Evolutionary conservation across 2,797 vertebrate species (phyloP).

Genomic region (Staurois parvus): DNA sequence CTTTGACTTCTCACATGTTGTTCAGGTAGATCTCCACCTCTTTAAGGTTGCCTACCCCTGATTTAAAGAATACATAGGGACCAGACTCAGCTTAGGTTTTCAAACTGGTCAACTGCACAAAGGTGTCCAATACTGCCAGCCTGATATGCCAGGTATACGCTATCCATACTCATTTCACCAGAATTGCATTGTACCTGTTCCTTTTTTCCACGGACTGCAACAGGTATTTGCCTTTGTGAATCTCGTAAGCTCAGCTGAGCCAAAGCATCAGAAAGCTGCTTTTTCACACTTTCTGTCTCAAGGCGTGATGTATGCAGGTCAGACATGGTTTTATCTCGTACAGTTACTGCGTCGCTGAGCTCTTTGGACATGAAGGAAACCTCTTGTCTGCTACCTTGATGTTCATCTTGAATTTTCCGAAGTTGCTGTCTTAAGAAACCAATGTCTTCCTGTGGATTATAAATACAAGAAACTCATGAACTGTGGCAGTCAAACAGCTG

Average conservation of each 20-base stretch:
- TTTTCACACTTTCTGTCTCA: conserved; percentile 87
- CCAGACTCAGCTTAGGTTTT: too few species aligned
- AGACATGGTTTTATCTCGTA: conserved; percentile 92
- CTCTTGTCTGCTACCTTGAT: conserved; percentile 92
- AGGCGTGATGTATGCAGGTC: conserved; percentile 91
- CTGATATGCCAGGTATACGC: too few species aligned
- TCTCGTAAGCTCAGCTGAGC: conserved; percentile 79
- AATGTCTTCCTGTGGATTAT: conserved; percentile 81
- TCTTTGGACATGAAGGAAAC: conserved; percentile 88
- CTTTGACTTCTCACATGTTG: too few species aligned
- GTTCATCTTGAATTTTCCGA: conserved; percentile 93
- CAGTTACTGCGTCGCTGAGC: conserved; percentile 89
- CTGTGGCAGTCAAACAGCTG: background rate
- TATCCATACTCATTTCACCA: background rate
- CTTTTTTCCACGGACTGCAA: conserved; percentile 76
- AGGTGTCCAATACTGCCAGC: too few species aligned
- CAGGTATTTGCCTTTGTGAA: conserved; percentile 76
- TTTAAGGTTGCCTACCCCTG: too few species aligned
- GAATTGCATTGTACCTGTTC: conserved; percentile 66
- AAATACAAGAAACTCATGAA: conserved; percentile 44
- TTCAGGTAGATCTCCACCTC: too few species aligned
- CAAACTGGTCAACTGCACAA: too few species aligned
- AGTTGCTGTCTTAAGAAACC: conserved; percentile 88
- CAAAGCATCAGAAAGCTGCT: conserved; percentile 83
- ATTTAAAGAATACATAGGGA: too few species aligned